A percentile compares a stretch with the other conserved stretches of the same genome.
These are phyloP conservation scores for Eulemur rufifrons DNA, from an alignment of 2,113 vertebrate species.

Conservation along the genomic window DNA sequence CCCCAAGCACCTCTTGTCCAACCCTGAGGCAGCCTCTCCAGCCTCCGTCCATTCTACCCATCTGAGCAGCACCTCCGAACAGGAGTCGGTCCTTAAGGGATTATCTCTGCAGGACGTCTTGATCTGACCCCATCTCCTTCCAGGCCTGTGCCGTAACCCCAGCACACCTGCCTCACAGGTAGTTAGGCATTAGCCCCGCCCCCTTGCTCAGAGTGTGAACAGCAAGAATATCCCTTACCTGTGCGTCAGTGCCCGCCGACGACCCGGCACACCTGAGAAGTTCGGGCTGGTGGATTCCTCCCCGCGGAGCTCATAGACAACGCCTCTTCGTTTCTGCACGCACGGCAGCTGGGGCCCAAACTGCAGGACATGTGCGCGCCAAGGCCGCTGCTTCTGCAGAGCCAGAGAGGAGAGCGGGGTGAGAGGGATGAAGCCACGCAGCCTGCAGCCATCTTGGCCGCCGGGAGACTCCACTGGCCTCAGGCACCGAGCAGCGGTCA, in stretches of 20 bases:
- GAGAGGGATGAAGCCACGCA: not conserved
- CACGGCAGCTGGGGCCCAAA: not conserved
- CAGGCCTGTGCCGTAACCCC: not conserved
- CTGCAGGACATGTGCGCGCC: conserved; percentile 27
- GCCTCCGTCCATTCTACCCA: accelerated
- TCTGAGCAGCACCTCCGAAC: accelerated
- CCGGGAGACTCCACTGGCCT: not conserved
- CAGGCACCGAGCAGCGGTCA: not conserved
- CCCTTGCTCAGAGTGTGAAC: accelerated
- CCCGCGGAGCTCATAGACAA: not conserved
- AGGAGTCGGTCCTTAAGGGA: no score
- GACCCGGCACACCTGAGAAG: not conserved
- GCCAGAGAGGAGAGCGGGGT: not conserved
- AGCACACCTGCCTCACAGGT: not conserved
- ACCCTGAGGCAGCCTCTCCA: accelerated
- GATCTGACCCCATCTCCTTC: accelerated
- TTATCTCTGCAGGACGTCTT: accelerated
- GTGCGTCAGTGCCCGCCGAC: not conserved
- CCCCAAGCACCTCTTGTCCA: not conserved
- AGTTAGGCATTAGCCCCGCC: not conserved
- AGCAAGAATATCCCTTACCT: conserved; percentile 72
- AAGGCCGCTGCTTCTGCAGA: conserved; percentile 65
- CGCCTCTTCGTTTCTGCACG: not conserved
- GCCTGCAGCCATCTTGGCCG: not conserved
- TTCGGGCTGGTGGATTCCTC: not conserved